A percentile compares a stretch with the other conserved stretches of the same genome.
phyloP scores from a whole-genome alignment of 2,888 invertebrate genomes.

The Microctonus aethiopoides region DNA sequence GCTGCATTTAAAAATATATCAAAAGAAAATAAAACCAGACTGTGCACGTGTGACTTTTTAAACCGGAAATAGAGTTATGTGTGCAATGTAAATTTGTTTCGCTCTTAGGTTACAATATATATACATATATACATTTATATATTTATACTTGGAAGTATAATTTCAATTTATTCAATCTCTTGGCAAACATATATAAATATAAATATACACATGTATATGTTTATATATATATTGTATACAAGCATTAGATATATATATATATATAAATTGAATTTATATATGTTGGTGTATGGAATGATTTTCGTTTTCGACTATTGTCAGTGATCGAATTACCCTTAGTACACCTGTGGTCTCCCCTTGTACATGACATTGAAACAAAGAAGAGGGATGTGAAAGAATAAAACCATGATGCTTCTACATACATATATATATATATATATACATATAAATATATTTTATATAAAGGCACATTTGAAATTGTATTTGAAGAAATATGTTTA shows the following conservation, averaged over 20 bases:
- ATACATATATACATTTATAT: background rate
- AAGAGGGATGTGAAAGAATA: constrained; percentile 32
- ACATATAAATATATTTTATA: no score
- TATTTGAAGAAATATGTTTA: no score
- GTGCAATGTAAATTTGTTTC: constrained; percentile 14
- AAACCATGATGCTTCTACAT: background rate
- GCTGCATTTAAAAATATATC: constrained; percentile 32
- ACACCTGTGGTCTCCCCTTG: constrained; percentile 37
- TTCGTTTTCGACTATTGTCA: constrained; percentile 30
- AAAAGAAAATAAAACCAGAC: constrained; percentile 18
- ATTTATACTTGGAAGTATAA: constrained; percentile 17
- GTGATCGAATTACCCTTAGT: constrained; percentile 35
- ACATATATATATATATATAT: background rate
- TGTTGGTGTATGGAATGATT: constrained; percentile 29
- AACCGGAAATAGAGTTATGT: constrained; percentile 35
- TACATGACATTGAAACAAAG: constrained; percentile 23
- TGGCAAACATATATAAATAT: background rate
- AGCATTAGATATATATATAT: no score
- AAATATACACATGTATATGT: constrained; percentile 4
- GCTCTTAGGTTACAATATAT: no score
- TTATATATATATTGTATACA: background rate
- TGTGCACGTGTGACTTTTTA: constrained; percentile 33
- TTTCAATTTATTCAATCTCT: constrained; percentile 16
- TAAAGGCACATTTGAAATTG: no score
- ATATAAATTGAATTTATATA: no score